Evolutionary conservation across 1,140 invertebrate species (phyloP), one percentile per base, ranked within the genome.

Genomic region (Hycleus phaleratus): DNA sequence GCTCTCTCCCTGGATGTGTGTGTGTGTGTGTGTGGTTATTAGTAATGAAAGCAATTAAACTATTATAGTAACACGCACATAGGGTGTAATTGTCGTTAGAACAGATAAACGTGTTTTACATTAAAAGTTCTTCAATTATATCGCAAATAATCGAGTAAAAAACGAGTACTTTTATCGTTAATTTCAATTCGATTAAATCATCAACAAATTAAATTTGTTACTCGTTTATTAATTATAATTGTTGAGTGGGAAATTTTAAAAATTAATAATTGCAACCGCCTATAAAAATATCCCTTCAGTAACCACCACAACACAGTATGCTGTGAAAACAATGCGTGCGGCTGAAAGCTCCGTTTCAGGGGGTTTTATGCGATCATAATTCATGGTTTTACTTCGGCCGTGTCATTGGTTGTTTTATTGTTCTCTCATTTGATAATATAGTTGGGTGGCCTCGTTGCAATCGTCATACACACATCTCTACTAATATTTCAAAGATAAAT

Each of bases 351-450:
- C 47, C 50, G 56, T 49, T 43, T 48, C 32, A 32, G 56, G 48
- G 18, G 32, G 4, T 32, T 58, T 58, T 58, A 58, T 58, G 49
- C 49, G 56, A 52, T 52, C 56, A 58, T 58, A 58, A 58, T 58
- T 58, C 56, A 58, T 49, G 49, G 49, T 58, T 58, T 58, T 58
- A 58, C 49, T 58, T 53, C 49, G 18, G 46, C 49, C 46, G 24
- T 52, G 56, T 58, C 56, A 48, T 58, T 52, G 49, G 44, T 58
- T 58, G 49, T 58, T 58, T 58, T 58, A 58, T 58, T 58, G 56
- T 49, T 3, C 32, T 47, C 40, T 51, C 18, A 45, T 58, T 58
- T 58, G 49, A 58, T 52, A 58, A 58, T 58, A 45, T 48, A 53
- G 4, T 32, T 7, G 32, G 32, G 56, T 58, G 56, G 56, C 46